Conservation (phyloP, 2,113 vertebrate genomes). For the Dasyprocta punctata region DNA sequence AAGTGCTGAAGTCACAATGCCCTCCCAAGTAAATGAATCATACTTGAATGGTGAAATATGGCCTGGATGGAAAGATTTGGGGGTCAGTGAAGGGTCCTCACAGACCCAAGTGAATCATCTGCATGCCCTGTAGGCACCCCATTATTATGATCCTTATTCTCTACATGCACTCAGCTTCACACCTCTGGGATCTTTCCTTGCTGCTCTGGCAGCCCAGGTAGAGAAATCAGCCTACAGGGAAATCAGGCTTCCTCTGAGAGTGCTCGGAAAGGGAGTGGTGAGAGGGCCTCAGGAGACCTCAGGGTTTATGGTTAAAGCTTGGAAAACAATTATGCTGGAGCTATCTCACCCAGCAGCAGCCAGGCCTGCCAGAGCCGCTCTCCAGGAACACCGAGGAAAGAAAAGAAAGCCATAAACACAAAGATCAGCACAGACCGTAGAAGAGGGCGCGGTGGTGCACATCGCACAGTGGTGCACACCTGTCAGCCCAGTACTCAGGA, state of each 20-base stretch:
- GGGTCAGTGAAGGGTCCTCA: background rate
- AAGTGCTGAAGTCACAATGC: background rate
- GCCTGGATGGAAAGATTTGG: background rate
- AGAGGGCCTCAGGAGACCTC: background rate
- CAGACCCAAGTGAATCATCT: background rate
- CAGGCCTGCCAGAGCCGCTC: background rate
- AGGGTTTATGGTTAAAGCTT: background rate
- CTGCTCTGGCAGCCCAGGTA: background rate
- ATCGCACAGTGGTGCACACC: background rate
- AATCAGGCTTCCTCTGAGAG: constrained; percentile 18
- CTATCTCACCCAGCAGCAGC: background rate
- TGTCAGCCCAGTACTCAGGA: background rate
- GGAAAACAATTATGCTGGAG: constrained; percentile 59
- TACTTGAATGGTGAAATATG: background rate
- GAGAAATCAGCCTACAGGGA: constrained; percentile 36
- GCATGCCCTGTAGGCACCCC: background rate
- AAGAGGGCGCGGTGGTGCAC: no score
- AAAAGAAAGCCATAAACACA: constrained; percentile 7
- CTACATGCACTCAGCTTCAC: background rate
- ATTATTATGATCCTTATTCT: background rate
- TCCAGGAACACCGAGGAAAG: constrained; percentile 54
- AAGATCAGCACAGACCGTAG: background rate
- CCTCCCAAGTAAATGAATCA: background rate
- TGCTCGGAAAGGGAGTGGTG: background rate
- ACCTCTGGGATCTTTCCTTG: background rate